A percentile compares a stretch with the other conserved stretches of the same genome.
Conservation (phyloP, 2,888 invertebrate species). For the Ophonus ardosiacus region DNA sequence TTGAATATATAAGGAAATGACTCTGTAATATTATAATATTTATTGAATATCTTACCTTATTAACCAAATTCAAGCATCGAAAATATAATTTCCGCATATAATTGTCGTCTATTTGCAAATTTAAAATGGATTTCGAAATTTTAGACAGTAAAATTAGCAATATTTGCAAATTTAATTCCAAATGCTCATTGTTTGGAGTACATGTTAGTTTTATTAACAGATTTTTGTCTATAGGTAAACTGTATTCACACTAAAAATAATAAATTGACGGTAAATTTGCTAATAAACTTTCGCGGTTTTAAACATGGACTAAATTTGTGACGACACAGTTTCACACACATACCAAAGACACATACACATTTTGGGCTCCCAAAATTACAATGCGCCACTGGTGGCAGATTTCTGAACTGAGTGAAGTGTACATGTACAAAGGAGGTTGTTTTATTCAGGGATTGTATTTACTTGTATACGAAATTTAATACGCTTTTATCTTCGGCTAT, state of each 20-base stretch:
- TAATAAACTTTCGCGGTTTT: too few species aligned
- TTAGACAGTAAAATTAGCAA: constrained; percentile 13
- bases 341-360: too few species aligned
- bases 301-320: too few species aligned
- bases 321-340: too few species aligned
- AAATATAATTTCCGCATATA: constrained; percentile 44
- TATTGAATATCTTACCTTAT: constrained; percentile 18
- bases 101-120: constrained; percentile 24
- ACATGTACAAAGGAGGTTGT: too few species aligned
- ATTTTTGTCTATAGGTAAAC: constrained; percentile 2
- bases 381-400: too few species aligned
- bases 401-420: too few species aligned
- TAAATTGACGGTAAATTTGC: too few species aligned
- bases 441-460: too few species aligned
- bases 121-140: constrained; percentile 12
- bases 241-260: constrained; percentile 38
- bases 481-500: too few species aligned
- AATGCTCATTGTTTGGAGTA: background rate
- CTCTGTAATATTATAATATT: background rate
- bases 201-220: constrained; percentile 23
- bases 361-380: too few species aligned
- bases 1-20: background rate
- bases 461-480: too few species aligned
- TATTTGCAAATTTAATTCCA: constrained; percentile 45
- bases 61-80: constrained; percentile 36